Evolutionary conservation across 2,797 vertebrate genomes (phyloP), one percentile per base, ranked within the genome.

Genomic region (Leuciscus waleckii): DNA sequence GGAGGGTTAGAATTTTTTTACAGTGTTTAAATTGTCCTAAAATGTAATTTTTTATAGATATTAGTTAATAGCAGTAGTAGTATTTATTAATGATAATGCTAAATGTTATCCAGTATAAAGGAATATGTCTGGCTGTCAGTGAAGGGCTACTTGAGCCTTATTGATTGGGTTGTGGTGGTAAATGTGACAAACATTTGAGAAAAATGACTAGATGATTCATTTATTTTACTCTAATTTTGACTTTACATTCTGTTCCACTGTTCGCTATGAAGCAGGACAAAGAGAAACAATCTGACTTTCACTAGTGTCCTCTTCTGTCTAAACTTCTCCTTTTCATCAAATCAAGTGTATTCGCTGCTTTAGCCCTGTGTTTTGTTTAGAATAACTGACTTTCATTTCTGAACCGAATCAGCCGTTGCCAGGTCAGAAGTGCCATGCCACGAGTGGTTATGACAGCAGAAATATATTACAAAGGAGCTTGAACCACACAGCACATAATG

Each of bases 391-490:
- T 75, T 86, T 82, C 54, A 67, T 32, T 79, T 89, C 75, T 37
- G 56, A 81, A 79, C 21, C 78, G 26, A 67, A 63, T 83, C 68
- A 46, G 78, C 51, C 43, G 21, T 17, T 76, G 86, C 79, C 89
- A 82, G 86, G 84, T 83, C 79, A 83, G 86, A 82, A 43, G 83
- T 84, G 84, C 87, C 81, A 80, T 86, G 87, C 86, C 79, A 61
- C 87, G 81, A 87, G 87, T 70, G 74, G 70, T 82, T 87, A 84
- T 82, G 75, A 46, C 32, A 35, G 86, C 84, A 78, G 77, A 89
- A 89, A 88, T 84, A 79, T 86, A 83, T 86, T 91, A 91, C 89
- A 88, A 93, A 93, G 94, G 92, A 93, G 92, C 93, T 89, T 81
- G 90, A 92, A 87, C 86, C 89, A 82, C 90, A 91, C 90, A 79